These are phyloP conservation scores for Drosophila lacertosa DNA, from an alignment of 1,140 invertebrate genomes.

Conservation along the genomic window DNA sequence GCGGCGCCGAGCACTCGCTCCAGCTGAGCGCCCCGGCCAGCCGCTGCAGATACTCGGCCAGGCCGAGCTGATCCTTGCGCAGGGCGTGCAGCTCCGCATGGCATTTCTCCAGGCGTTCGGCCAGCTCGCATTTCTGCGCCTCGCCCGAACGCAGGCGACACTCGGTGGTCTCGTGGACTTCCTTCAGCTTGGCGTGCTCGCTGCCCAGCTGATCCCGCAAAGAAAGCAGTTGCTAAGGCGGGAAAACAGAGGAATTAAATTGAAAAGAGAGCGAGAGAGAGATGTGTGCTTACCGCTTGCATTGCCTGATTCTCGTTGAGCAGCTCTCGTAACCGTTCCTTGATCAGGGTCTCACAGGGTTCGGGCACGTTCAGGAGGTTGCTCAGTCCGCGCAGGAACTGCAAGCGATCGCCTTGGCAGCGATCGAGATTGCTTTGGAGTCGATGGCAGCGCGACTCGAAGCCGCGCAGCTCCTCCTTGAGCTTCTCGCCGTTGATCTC, in stretches of 20 bases:
- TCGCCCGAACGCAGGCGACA: conserved; percentile 87
- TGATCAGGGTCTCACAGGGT: conserved; percentile 89
- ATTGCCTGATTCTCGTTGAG: conserved; percentile 90
- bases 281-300: conserved; percentile 86
- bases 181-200: conserved; percentile 87
- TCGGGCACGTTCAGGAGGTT: conserved; percentile 85
- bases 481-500: conserved; percentile 81
- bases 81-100: conserved; percentile 88
- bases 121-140: conserved; percentile 88
- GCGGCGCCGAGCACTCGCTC: conserved; percentile 76
- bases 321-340: conserved; percentile 90
- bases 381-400: conserved; percentile 71
- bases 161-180: conserved; percentile 87
- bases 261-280: not conserved
- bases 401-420: conserved; percentile 74
- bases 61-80: conserved; percentile 77
- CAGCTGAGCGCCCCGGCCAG: conserved; percentile 86
- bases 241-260: conserved; percentile 1
- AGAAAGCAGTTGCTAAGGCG: conserved; percentile 88
- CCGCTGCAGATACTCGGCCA: conserved; percentile 85
- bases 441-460: conserved; percentile 82
- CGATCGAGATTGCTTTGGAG: conserved; percentile 79
- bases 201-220: conserved; percentile 88
- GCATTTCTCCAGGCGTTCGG: conserved; percentile 88
- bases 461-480: conserved; percentile 81